Evolutionary conservation across 1,140 invertebrate genomes (phyloP), one percentile per base, ranked within the genome.

Genomic region (Calycopis cecrops): DNA sequence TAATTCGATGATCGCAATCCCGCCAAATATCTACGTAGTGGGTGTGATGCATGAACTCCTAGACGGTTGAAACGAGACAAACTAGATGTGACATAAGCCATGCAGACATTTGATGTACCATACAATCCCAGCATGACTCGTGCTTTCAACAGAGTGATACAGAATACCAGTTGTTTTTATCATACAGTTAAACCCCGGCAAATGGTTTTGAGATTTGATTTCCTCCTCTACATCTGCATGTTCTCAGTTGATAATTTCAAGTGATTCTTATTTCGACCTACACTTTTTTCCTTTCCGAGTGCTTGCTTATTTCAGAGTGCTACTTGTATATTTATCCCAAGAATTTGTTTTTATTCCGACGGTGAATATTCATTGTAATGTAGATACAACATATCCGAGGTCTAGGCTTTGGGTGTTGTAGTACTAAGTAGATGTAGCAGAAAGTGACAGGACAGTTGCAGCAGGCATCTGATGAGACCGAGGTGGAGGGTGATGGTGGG

Each of bases 381-480:
- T 33, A 33, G 28, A 28, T 14, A 49, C 17, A 8, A 4, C 14
- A 28, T 28, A 3, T 10, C 9, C 12, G 28, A 49, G 11, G 21
- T 12, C 12, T 49, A 40, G 37, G 18, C 12, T 14, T 9, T 51
- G 21, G 57, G 38, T 57, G 57, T 52, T 49, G 35, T 62, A 40
- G 47, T 47, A 59, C 37, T 63, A 59, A 53, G 50, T 63, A 59
- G 61, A 50, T 21, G 50, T 61, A 60, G 65, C 65, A 63, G 65
- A 63, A 64, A 71, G 61, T 79, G 71, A 78, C 65, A 66, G 69
- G 62, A 69, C 54, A 77, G 72, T 85, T 85, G 63, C 79, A 89
- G 68, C 88, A 89, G 73, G 88, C 88, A 67, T 84, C 86, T 64
- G 79, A 75, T 55, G 89, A 88, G 65, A 77, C 56, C 62, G 86